Evolutionary conservation across 92 coral and sea anemone genomes (phyloP).

Genomic region (Nematostella vectensis): DNA sequence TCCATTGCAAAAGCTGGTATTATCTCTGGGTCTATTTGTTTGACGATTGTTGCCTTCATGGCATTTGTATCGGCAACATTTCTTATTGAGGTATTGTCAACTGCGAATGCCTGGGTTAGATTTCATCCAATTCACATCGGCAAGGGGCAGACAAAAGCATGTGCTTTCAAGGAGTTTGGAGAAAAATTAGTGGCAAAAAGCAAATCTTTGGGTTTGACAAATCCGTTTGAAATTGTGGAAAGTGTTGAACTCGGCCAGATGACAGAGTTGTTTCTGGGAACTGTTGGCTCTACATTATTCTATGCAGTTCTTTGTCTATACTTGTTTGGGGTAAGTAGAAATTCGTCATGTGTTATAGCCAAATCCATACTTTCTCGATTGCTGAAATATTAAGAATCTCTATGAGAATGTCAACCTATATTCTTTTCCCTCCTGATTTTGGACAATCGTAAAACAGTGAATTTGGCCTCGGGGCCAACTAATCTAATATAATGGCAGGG

Average conservation of each 20-base stretch:
- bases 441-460: no score
- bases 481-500: no score
- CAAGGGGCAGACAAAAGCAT: slow-evolving; percentile 5
- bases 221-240: slow-evolving; percentile 66
- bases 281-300: slow-evolving; percentile 60
- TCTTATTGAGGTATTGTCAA: slow-evolving; percentile 58
- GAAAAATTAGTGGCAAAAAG: slow-evolving; percentile 30
- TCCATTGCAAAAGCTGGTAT: slow-evolving; percentile 71
- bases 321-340: slow-evolving; percentile 64
- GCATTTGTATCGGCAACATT: slow-evolving; percentile 60
- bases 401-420: neutral
- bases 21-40: slow-evolving; percentile 47
- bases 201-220: slow-evolving; percentile 21
- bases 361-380: no score
- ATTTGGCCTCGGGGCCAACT: no score
- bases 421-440: neutral
- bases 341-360: no score
- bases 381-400: no score
- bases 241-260: slow-evolving; percentile 56
- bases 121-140: slow-evolving; percentile 12
- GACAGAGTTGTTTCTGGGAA: slow-evolving; percentile 65
- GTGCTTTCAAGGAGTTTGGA: slow-evolving; percentile 11
- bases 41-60: slow-evolving; percentile 45
- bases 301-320: slow-evolving; percentile 70
- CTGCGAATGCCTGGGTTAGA: slow-evolving; percentile 67